These are phyloP conservation scores for Tinea trinotella DNA, from an alignment of 2,888 invertebrate genomes.

Conservation along the genomic window DNA sequence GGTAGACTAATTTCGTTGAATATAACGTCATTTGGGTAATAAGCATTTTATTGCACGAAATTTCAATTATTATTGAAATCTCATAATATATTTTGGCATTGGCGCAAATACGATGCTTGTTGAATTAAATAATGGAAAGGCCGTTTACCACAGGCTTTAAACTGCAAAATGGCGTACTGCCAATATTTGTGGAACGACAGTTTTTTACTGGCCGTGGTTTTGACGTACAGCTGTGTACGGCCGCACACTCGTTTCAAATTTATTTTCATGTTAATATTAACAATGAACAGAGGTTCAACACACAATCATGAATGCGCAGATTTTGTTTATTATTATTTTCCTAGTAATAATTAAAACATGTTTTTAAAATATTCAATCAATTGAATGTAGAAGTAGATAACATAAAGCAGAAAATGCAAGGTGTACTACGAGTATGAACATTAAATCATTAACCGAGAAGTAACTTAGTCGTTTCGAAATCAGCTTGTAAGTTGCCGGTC, in stretches of 20 bases:
- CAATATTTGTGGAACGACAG: constrained; percentile 32
- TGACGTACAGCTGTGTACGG: constrained; percentile 15
- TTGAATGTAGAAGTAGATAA: too few species aligned
- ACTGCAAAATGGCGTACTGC: constrained; percentile 50
- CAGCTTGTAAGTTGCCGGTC: too few species aligned
- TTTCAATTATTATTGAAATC: constrained; percentile 32
- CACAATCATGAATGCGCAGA: neutral
- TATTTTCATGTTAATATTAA: constrained; percentile 1
- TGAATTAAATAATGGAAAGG: constrained; percentile 63
- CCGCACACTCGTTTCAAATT: neutral
- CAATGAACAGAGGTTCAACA: neutral
- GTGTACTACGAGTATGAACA: too few species aligned
- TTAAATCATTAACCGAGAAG: too few species aligned
- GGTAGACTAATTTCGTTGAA: neutral
- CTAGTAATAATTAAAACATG: too few species aligned
- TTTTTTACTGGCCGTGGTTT: constrained; percentile 16
- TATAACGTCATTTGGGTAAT: neutral
- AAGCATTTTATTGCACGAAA: constrained; percentile 11
- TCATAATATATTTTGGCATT: constrained; percentile 52
- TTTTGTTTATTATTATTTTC: neutral
- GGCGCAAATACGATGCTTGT: constrained; percentile 56
- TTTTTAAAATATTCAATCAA: too few species aligned
- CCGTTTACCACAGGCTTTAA: constrained; percentile 57
- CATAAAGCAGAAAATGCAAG: too few species aligned
- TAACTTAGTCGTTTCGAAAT: too few species aligned